Percentiles rank a stretch among this genome's conserved stretches.
Conservation (phyloP, 2,888 invertebrate genomes). For the Eupeodes luniger region DNA sequence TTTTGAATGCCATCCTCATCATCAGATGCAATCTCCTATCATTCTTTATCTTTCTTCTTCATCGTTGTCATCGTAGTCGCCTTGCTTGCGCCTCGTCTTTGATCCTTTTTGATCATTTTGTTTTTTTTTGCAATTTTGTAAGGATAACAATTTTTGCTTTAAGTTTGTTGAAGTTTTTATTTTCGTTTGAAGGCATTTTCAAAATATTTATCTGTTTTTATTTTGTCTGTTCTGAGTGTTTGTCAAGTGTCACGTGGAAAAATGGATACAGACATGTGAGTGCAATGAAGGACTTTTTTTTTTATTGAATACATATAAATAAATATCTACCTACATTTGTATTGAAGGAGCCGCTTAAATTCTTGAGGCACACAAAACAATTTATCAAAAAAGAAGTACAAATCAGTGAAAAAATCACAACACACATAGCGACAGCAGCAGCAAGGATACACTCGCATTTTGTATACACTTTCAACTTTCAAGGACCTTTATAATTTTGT, state of each 20-base stretch:
- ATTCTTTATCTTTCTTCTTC: neutral
- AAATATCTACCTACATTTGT: neutral
- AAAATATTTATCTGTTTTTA: constrained; percentile 27
- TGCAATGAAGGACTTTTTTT: constrained; percentile 11
- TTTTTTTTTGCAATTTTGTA: constrained; percentile 37
- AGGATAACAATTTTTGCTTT: constrained; percentile 42
- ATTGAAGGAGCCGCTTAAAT: constrained; percentile 16
- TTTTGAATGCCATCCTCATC: constrained; percentile 2
- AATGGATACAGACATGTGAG: constrained; percentile 36
- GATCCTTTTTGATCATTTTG: constrained; percentile 56
- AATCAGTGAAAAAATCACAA: constrained; percentile 1
- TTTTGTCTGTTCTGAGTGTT: constrained; percentile 8
- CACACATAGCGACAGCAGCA: constrained; percentile 21
- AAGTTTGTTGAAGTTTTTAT: constrained; percentile 7
- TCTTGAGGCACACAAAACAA: constrained; percentile 24
- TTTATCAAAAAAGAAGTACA: constrained; percentile 14
- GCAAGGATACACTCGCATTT: neutral
- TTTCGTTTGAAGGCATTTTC: neutral
- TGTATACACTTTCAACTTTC: constrained; percentile 54
- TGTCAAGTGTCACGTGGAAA: constrained; percentile 32
- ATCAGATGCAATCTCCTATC: neutral
- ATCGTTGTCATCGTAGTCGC: no score
- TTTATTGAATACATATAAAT: neutral
- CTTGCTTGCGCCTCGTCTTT: constrained; percentile 1
- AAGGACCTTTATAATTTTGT: constrained; percentile 52